Percentiles rank a stretch among this genome's conserved stretches.
These are phyloP conservation scores for Platerodrilus igneus DNA, from an alignment of 2,888 invertebrate genomes.

Conservation along the genomic window DNA sequence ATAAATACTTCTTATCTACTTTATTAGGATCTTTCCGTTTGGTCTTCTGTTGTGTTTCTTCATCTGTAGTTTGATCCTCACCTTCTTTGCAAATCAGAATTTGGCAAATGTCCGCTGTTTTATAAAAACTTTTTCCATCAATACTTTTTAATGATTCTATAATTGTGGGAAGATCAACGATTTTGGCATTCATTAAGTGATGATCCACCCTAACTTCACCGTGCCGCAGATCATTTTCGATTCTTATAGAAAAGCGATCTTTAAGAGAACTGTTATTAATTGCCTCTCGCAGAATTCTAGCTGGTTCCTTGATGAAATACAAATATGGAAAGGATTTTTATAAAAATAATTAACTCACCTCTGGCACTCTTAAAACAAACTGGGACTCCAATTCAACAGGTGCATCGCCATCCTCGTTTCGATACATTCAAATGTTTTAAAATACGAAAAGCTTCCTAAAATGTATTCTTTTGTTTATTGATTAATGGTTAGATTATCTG, in stretches of 20 bases:
- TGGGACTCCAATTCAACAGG: constrained; percentile 42
- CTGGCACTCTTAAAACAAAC: constrained; percentile 40
- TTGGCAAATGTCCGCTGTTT: constrained; percentile 95
- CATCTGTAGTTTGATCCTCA: constrained; percentile 72
- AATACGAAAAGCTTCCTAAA: too few species aligned
- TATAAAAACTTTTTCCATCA: constrained; percentile 94
- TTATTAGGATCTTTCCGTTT: constrained; percentile 76
- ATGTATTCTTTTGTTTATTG: too few species aligned
- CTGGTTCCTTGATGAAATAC: constrained; percentile 58
- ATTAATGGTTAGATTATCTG: too few species aligned
- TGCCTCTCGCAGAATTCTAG: constrained; percentile 68
- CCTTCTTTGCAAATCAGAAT: constrained; percentile 86
- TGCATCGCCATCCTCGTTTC: constrained; percentile 26
- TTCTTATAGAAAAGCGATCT: constrained; percentile 77
- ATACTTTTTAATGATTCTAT: constrained; percentile 93
- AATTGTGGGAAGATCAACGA: constrained; percentile 87
- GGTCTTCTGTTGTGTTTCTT: constrained; percentile 72
- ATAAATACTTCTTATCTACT: constrained; percentile 88
- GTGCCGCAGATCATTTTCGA: constrained; percentile 84
- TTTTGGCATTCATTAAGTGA: constrained; percentile 80
- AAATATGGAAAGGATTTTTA: constrained; percentile 3
- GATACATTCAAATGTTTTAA: constrained; percentile 21
- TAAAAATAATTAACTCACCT: constrained; percentile 29
- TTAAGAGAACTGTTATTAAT: constrained; percentile 74
- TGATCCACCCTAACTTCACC: constrained; percentile 87